These are phyloP conservation scores for Neoitamus cyanurus DNA, from an alignment of 2,888 invertebrate genomes.

Conservation along the genomic window DNA sequence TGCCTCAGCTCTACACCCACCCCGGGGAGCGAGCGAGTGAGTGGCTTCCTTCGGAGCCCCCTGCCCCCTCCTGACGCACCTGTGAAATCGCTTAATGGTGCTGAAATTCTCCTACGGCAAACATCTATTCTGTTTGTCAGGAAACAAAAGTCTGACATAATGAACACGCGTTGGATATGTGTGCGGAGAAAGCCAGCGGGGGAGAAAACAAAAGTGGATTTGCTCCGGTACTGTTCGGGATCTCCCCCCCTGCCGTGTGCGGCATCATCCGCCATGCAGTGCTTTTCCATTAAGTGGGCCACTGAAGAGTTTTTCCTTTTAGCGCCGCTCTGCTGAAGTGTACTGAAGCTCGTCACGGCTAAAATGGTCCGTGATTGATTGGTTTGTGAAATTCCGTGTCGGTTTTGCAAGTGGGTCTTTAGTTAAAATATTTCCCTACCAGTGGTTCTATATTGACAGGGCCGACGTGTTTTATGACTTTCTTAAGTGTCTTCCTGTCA, in stretches of 20 bases:
- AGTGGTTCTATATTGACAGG: background rate
- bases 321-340: background rate
- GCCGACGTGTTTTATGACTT: conserved; percentile 28
- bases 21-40: background rate
- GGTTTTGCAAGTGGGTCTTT: conserved; percentile 33
- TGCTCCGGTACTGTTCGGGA: background rate
- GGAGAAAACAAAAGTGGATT: conserved; percentile 2
- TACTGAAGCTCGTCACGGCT: conserved; percentile 28
- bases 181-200: background rate
- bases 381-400: conserved; percentile 33
- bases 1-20: background rate
- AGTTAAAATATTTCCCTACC: conserved; percentile 20
- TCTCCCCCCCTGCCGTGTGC: background rate
- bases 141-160: conserved; percentile 33
- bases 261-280: conserved; percentile 15
- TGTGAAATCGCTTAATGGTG: conserved; percentile 36
- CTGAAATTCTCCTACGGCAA: conserved; percentile 28
- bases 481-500: conserved; percentile 22
- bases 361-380: conserved; percentile 39
- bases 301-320: conserved; percentile 30
- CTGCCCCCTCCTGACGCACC: background rate
- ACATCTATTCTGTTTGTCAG: conserved; percentile 13
- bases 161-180: background rate
- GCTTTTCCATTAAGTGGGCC: conserved; percentile 43
- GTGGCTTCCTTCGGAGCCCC: background rate